Percentiles rank a stretch among this genome's conserved stretches.
Evolutionary conservation across 2,113 vertebrate species (phyloP).

Genomic region (Vidua chalybeata): DNA sequence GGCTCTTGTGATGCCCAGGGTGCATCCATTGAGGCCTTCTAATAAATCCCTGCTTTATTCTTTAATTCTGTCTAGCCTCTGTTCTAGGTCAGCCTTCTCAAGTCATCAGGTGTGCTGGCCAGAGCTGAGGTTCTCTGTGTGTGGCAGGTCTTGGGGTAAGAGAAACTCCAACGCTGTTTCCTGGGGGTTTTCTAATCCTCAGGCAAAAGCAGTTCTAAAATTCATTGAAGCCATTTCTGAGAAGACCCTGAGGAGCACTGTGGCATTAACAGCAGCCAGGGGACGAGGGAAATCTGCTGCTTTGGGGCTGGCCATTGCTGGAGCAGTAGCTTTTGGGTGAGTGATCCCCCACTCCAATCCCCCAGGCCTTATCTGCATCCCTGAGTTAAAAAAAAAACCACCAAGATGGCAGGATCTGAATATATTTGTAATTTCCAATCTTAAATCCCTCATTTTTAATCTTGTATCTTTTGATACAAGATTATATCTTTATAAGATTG

Average conservation of each 20-base stretch:
- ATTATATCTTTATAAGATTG: not conserved
- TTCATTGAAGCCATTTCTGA: constrained; percentile 97
- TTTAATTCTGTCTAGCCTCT: not conserved
- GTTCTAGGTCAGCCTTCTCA: not conserved
- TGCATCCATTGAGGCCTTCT: not conserved
- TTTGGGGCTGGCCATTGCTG: constrained; percentile 90
- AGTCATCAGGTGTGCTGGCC: not conserved
- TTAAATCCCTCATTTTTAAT: not conserved
- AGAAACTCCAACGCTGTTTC: not conserved
- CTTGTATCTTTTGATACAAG: not conserved
- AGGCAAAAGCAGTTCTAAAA: constrained; percentile 94
- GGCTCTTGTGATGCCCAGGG: not conserved
- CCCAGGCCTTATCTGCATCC: not conserved
- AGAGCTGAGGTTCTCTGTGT: too few species aligned
- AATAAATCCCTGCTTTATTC: not conserved
- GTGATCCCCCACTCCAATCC: not conserved
- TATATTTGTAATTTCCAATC: not conserved
- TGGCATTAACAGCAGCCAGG: constrained; percentile 91
- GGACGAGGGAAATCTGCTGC: constrained; percentile 98
- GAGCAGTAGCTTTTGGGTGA: constrained; percentile 96
- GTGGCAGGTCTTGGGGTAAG: fast-evolving
- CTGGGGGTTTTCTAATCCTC: not conserved
- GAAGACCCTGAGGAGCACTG: constrained; percentile 93
- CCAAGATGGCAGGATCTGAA: not conserved
- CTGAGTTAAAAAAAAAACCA: not conserved